These are phyloP conservation scores for Itoplectis maculator DNA, from an alignment of 2,888 invertebrate species.

Conservation along the genomic window DNA sequence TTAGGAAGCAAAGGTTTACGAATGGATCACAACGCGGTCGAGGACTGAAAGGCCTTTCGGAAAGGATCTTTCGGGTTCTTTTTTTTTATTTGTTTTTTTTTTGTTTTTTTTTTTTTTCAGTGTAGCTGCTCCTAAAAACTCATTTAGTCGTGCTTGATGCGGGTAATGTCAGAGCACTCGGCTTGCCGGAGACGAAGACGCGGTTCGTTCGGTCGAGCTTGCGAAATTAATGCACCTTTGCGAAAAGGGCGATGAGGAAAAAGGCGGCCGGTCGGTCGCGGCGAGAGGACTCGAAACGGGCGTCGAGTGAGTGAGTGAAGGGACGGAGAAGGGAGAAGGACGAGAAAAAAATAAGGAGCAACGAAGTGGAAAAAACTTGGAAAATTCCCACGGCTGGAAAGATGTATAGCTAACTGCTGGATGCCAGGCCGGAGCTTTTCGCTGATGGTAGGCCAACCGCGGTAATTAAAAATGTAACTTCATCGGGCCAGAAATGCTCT, in stretches of 20 bases:
- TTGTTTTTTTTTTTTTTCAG: too few species aligned
- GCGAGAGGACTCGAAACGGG: conserved; percentile 26
- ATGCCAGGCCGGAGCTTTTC: conserved; percentile 28
- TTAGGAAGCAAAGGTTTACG: background rate
- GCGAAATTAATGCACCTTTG: conserved; percentile 61
- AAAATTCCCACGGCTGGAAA: conserved; percentile 40
- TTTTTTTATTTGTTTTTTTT: too few species aligned
- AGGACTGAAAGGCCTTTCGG: background rate
- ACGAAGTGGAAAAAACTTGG: conserved; percentile 57
- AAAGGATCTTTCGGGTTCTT: too few species aligned
- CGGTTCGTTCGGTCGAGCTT: conserved; percentile 41
- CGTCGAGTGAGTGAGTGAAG: conserved; percentile 25
- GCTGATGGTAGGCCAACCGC: conserved; percentile 46
- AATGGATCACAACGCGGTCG: background rate
- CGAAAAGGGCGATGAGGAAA: conserved; percentile 36
- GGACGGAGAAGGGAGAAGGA: conserved; percentile 16
- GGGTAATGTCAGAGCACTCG: conserved; percentile 41
- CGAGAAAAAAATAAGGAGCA: conserved; percentile 20
- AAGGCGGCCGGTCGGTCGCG: background rate
- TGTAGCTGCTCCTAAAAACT: conserved; percentile 39
- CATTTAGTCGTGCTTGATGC: conserved; percentile 60
- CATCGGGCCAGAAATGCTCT: conserved; percentile 41
- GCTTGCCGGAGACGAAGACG: conserved; percentile 35
- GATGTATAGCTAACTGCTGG: conserved; percentile 46
- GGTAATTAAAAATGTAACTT: conserved; percentile 69